Base-by-base conservation (phyloP, 1,140 invertebrate genomes). In the Drosophila asahinai region DNA sequence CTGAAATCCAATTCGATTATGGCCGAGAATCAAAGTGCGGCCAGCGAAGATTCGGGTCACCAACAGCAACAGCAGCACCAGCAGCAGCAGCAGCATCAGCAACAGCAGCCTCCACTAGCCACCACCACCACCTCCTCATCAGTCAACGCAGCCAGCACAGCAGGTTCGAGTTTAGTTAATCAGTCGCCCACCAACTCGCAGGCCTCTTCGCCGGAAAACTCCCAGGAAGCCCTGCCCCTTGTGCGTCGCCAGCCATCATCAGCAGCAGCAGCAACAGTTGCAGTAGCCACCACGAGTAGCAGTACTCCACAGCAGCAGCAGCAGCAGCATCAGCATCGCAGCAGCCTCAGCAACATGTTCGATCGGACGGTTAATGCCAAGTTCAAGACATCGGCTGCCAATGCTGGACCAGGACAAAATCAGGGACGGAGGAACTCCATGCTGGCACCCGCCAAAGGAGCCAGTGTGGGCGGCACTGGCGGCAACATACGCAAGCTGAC, bases 21-120 rank as follows among this genome's bases (percentile, higher is more conserved):
- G 91, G 91, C 91, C 89, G 91, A 92, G 91, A 92, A 92, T 91
- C 91, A 92, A 92, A 92, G 83, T 66, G 91, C 91, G 65, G 92
- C 86, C 74, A 92, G 87, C 77, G 91, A 92, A 86, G 91, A 92
- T 91, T 92, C 91, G 76, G 89, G 89, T 83, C 91, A 92, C 52
- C 86, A 90, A 86, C 77, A 86, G 42, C 79, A 91, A 40, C 80
- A 90, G 19, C 84, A 92, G 12, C 83, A 89, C n/a, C 91, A 91
- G 8, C 80, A 86, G 15, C 77, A 84, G 5, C 77, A 83, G 0
- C 82, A 91, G 11, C 78, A 80, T 6, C 79, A 91, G 22, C 90
- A 83, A 17, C 82, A 80, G 30, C 73, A 79, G 17, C 80, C 75
- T 36, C 64, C 68, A 43, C 76, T 40, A 77, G 51, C 75, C 76